phyloP scores from a whole-genome alignment of 2,113 vertebrate species.

The Oncorhynchus clarkii region DNA sequence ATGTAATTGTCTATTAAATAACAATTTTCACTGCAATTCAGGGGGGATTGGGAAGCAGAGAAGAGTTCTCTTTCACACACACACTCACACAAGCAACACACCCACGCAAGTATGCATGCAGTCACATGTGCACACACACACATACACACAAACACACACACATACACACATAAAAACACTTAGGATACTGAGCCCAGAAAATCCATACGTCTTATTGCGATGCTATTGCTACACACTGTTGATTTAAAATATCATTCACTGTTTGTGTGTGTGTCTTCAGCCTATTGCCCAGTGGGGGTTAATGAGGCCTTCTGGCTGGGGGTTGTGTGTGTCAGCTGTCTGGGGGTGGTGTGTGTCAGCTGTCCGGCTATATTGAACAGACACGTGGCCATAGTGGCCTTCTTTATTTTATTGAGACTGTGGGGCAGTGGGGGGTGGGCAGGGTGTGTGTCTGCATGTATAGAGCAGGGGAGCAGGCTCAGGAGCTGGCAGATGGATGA shows the following conservation, averaged over 20 bases:
- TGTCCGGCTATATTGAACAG: conserved; percentile 50
- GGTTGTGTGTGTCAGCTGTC: conserved; percentile 74
- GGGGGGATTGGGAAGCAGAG: not conserved
- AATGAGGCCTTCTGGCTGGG: conserved; percentile 57
- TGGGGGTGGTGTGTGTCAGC: conserved; percentile 49
- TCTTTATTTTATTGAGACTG: conserved; percentile 60
- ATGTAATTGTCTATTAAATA: not conserved
- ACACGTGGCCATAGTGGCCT: conserved; percentile 58
- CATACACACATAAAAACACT: not conserved
- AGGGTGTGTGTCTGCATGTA: conserved; percentile 38
- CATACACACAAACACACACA: not conserved
- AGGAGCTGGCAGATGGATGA: conserved; percentile 71
- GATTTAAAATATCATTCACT: not conserved
- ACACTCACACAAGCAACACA: not conserved
- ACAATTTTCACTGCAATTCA: not conserved
- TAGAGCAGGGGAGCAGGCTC: conserved; percentile 36
- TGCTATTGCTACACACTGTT: not conserved
- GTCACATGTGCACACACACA: not conserved
- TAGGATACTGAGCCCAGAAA: not conserved
- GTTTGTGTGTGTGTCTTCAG: not conserved
- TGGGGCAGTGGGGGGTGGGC: conserved; percentile 11
- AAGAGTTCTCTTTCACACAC: not conserved
- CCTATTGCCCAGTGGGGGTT: conserved; percentile 49
- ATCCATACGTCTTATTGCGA: not conserved
- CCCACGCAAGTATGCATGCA: no score